phyloP scores from a whole-genome alignment of 1,140 invertebrate genomes.

The Hetaerina americana region DNA sequence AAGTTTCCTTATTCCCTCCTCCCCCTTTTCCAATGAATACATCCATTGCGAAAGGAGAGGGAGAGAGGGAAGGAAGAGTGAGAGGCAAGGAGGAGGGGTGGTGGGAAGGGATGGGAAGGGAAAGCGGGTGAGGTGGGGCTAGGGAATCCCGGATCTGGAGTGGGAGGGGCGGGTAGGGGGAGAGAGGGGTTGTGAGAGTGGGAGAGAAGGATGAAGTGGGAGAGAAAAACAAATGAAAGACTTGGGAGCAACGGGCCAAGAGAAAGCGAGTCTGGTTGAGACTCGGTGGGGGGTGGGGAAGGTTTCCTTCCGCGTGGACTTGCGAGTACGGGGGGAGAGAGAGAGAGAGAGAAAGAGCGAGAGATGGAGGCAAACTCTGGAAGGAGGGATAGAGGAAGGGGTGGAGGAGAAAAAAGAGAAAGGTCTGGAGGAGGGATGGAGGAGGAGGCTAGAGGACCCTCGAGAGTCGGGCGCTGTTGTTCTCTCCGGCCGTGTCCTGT shows the following conservation, averaged over 20 bases:
- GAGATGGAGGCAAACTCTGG: background rate
- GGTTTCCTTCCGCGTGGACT: background rate
- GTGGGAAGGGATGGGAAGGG: too few relatives aligned
- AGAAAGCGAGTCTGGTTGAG: too few relatives aligned
- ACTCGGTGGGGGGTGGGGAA: background rate
- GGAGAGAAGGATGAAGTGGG: background rate
- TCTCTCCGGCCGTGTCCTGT: too few relatives aligned
- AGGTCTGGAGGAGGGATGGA: background rate
- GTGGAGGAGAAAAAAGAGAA: background rate
- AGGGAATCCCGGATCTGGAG: too few relatives aligned
- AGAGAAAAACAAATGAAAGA: background rate
- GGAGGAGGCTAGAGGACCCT: too few relatives aligned
- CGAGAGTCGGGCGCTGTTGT: too few relatives aligned
- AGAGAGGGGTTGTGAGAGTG: background rate
- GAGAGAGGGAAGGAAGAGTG: too few relatives aligned
- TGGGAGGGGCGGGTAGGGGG: background rate
- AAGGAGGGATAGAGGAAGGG: background rate
- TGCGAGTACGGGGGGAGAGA: background rate
- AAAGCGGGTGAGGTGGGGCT: background rate
- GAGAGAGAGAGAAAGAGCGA: background rate
- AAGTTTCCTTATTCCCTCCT: too few relatives aligned
- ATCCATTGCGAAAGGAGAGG: too few relatives aligned
- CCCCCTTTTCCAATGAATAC: too few relatives aligned
- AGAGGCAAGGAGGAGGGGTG: too few relatives aligned
- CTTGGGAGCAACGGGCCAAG: too few relatives aligned